These are phyloP conservation scores for Cacoxenus indagator DNA, from an alignment of 2,888 invertebrate genomes.

Conservation along the genomic window DNA sequence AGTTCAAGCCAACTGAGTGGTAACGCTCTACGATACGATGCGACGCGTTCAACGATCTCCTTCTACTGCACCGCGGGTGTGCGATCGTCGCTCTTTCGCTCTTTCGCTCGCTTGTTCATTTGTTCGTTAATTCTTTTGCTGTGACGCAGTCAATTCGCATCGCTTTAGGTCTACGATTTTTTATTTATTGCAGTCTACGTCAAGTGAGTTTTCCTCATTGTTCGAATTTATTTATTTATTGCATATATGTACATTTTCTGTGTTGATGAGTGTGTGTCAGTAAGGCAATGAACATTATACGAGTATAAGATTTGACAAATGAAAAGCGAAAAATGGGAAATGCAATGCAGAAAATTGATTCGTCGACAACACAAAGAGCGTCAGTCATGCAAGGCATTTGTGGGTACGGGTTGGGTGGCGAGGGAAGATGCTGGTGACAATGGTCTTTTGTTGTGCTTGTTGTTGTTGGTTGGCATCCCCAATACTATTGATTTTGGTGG, in stretches of 20 bases:
- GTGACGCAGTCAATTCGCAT: too few species aligned
- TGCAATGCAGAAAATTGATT: constrained; percentile 8
- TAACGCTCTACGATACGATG: too few species aligned
- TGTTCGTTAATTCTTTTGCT: constrained; percentile 2
- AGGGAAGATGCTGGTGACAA: background rate
- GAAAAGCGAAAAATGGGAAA: constrained; percentile 6
- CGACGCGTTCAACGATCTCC: background rate
- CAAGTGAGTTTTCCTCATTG: background rate
- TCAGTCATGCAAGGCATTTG: background rate
- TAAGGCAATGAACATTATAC: background rate
- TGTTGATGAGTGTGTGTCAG: background rate
- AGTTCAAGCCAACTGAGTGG: background rate
- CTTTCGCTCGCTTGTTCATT: background rate
- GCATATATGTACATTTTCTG: constrained; percentile 24
- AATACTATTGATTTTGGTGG: too few species aligned
- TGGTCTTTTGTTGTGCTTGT: constrained; percentile 12
- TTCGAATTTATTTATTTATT: constrained; percentile 45
- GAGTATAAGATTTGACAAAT: background rate
- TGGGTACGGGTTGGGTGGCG: background rate
- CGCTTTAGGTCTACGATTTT: constrained; percentile 50
- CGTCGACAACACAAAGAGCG: constrained; percentile 1
- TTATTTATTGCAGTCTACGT: constrained; percentile 45
- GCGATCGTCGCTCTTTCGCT: background rate
- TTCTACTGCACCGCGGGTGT: too few species aligned
- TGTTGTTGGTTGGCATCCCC: too few species aligned